A percentile compares a stretch with the other conserved stretches of the same genome.
Conservation (phyloP, 2,797 vertebrate genomes). For the Hypotaenidia okinawae region DNA sequence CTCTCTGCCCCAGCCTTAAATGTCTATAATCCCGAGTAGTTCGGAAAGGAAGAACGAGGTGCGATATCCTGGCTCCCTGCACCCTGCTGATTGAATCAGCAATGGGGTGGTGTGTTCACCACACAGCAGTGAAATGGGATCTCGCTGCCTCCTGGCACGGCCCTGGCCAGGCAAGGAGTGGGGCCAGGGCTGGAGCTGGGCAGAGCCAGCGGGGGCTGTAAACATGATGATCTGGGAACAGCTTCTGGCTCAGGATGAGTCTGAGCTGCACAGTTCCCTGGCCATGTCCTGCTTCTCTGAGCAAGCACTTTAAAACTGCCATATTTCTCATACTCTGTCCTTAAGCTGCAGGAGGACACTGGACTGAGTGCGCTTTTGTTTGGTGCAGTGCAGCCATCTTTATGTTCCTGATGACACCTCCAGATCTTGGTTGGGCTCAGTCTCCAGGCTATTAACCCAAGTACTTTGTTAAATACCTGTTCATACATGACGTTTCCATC, state of each 20-base stretch:
- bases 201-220: neutral
- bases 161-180: neutral
- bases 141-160: neutral
- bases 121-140: neutral
- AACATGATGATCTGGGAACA: neutral
- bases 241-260: neutral
- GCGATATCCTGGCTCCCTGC: neutral
- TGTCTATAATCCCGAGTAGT: neutral
- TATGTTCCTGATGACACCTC: neutral
- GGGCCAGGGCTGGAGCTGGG: neutral
- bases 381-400: neutral
- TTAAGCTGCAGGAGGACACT: neutral
- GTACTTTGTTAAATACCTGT: neutral
- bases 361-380: neutral
- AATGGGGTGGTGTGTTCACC: neutral
- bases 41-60: neutral
- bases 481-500: neutral
- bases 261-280: neutral
- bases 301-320: neutral
- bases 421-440: neutral
- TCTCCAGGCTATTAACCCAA: neutral
- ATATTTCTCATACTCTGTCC: neutral
- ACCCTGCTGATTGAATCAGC: accelerated
- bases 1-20: neutral
- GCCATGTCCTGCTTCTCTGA: neutral